phyloP scores from a whole-genome alignment of 2,113 vertebrate genomes.

The Megalops atlanticus region DNA sequence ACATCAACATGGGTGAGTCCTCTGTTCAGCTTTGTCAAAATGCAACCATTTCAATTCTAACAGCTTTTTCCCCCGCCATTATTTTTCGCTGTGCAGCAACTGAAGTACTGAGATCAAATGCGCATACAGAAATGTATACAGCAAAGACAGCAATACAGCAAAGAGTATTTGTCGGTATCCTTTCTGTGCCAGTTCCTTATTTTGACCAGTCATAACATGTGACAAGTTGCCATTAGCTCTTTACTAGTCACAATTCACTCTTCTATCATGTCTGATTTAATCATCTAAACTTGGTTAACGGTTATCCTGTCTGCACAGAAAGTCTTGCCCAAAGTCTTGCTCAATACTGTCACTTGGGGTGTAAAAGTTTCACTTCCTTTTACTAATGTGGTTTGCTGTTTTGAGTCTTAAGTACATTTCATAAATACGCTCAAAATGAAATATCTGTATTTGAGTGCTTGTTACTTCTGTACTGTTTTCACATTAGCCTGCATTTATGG shows the following conservation, averaged over 20 bases:
- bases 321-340: too few relatives aligned
- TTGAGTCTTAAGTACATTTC: too few relatives aligned
- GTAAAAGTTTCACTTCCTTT: too few relatives aligned
- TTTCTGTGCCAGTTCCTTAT: not conserved
- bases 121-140: too few relatives aligned
- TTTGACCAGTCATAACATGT: not conserved
- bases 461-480: not conserved
- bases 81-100: too few relatives aligned
- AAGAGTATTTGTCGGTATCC: not conserved
- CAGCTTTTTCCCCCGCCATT: too few relatives aligned
- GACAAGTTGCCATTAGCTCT: not conserved
- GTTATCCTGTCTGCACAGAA: not conserved
- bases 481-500: conserved; percentile 52
- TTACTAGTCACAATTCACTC: not conserved
- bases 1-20: not conserved
- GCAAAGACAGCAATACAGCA: too few relatives aligned
- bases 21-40: not conserved
- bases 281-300: not conserved
- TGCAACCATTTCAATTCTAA: too few relatives aligned
- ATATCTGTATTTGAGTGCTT: not conserved
- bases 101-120: too few relatives aligned
- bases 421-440: not conserved
- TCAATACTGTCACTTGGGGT: too few relatives aligned
- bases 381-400: too few relatives aligned
- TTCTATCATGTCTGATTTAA: not conserved